Percentiles rank a stretch among this genome's conserved stretches.
Evolutionary conservation across 2,797 vertebrate species (phyloP).

Genomic region (Acanthornis magna): DNA sequence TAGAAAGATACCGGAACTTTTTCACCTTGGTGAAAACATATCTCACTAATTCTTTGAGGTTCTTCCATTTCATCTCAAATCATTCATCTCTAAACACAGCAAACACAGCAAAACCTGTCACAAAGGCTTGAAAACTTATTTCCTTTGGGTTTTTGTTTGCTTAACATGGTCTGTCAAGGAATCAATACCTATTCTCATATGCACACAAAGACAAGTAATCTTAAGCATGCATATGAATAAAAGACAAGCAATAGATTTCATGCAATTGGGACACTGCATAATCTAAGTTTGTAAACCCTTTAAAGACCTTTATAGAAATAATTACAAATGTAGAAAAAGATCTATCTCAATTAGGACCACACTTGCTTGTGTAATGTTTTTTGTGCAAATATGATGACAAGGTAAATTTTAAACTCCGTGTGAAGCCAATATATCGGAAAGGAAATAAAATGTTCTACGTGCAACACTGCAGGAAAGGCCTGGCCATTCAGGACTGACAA

Average conservation of each 20-base stretch:
- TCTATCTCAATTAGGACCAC: background rate
- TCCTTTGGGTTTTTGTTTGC: constrained; percentile 46
- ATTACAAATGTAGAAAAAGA: constrained; percentile 5
- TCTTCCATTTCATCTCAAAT: background rate
- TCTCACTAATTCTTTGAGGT: background rate
- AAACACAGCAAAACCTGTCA: constrained; percentile 16
- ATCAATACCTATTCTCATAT: constrained; percentile 48
- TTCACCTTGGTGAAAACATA: background rate
- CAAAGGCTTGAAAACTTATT: constrained; percentile 38
- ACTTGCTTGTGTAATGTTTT: background rate
- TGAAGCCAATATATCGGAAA: background rate
- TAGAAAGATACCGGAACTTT: background rate
- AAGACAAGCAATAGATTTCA: constrained; percentile 32
- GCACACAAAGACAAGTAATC: constrained; percentile 31
- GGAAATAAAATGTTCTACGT: background rate
- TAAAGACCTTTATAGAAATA: background rate
- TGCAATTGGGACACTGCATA: constrained; percentile 19
- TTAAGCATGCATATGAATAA: constrained; percentile 41
- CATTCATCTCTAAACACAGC: background rate
- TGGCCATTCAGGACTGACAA: background rate
- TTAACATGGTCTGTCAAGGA: constrained; percentile 17
- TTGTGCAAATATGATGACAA: background rate
- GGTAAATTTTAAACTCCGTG: background rate
- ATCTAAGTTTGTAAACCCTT: background rate
- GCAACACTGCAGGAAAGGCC: background rate